These are phyloP conservation scores for Spheniscus mendiculus DNA, from an alignment of 2,113 vertebrate genomes.

Conservation along the genomic window DNA sequence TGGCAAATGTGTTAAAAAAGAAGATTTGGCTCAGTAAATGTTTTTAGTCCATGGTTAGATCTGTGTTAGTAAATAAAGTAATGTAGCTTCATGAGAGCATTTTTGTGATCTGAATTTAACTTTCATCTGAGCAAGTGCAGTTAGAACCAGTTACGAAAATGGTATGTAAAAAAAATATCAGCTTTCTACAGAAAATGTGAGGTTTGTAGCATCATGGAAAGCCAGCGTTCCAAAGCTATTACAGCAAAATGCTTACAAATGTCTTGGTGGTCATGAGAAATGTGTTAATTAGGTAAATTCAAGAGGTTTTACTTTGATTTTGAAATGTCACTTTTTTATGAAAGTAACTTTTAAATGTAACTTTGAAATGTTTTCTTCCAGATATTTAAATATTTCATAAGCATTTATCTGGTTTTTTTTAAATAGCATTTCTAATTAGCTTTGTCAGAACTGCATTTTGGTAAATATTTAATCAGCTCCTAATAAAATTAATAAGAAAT, in stretches of 20 bases:
- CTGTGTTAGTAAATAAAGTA: not conserved
- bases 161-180: fast-evolving
- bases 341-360: not conserved
- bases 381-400: slow-evolving; percentile 20
- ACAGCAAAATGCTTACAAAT: not conserved
- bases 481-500: slow-evolving; percentile 8
- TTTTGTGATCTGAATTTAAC: not conserved
- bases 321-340: not conserved
- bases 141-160: not conserved
- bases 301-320: not conserved
- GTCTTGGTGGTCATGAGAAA: not conserved
- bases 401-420: not conserved
- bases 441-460: not conserved
- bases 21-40: not conserved
- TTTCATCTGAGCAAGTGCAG: not conserved
- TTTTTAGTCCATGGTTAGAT: not conserved
- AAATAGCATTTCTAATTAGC: not conserved
- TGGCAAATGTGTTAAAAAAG: not conserved
- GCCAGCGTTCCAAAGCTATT: not conserved
- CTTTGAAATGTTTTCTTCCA: not conserved
- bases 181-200: not conserved
- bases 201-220: not conserved
- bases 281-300: not conserved
- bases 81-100: not conserved
- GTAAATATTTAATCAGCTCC: slow-evolving; percentile 21